Conservation (phyloP, 1,140 invertebrate genomes). For the Branchinecta lindahli region DNA sequence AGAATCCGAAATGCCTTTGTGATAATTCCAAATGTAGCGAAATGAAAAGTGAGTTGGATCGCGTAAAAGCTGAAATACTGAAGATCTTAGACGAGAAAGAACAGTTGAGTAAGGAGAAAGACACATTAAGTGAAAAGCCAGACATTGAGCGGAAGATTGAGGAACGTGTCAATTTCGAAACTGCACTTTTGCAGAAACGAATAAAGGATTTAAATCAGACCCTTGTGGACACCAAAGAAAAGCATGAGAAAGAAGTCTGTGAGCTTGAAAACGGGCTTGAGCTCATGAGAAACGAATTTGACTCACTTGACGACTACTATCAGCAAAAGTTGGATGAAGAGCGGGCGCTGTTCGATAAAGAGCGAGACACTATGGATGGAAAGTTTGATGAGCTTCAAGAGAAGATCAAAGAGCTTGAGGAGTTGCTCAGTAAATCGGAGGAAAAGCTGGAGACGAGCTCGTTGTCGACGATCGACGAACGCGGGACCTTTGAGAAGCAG, state of each 20-base stretch:
- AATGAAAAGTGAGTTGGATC: constrained; percentile 23
- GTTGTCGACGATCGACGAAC: constrained; percentile 58
- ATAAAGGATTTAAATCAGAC: constrained; percentile 18
- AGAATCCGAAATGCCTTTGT: background rate
- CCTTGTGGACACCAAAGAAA: constrained; percentile 25
- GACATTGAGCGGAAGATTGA: constrained; percentile 15
- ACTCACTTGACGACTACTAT: constrained; percentile 74
- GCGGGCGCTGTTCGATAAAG: constrained; percentile 50
- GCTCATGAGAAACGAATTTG: constrained; percentile 53
- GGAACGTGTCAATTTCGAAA: constrained; percentile 20
- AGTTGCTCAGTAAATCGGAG: constrained; percentile 39
- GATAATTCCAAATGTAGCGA: background rate
- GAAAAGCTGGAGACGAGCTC: constrained; percentile 32
- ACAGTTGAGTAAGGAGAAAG: constrained; percentile 26
- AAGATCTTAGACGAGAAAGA: constrained; percentile 28
- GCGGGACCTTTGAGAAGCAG: constrained; percentile 49
- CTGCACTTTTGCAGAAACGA: constrained; percentile 18
- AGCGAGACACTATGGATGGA: constrained; percentile 57
- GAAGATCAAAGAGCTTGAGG: constrained; percentile 63
- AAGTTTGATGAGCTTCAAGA: constrained; percentile 52
- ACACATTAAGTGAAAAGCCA: constrained; percentile 23
- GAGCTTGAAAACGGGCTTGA: constrained; percentile 55
- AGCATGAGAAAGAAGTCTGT: constrained; percentile 33
- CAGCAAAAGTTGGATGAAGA: constrained; percentile 56
- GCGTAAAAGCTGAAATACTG: constrained; percentile 26